Conservation (phyloP, 2,888 invertebrate genomes). For the Coremacera marginata region DNA sequence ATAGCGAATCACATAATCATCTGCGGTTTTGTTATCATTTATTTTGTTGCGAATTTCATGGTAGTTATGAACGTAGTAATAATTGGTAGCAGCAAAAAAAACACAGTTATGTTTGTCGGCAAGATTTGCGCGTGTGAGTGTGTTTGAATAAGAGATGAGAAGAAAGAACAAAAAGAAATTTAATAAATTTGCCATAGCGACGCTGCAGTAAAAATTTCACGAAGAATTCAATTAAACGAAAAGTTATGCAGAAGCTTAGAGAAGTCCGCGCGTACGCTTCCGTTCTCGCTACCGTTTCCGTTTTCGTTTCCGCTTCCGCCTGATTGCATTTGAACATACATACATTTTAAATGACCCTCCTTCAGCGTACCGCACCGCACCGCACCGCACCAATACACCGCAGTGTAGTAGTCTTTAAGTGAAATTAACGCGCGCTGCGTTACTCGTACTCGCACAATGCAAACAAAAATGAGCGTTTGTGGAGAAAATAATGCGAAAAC, state of each 20-base stretch:
- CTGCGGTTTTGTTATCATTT: conserved; percentile 73
- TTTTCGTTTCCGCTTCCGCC: background rate
- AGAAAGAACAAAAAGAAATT: background rate
- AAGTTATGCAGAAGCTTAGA: background rate
- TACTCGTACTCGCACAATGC: background rate
- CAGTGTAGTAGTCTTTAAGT: no score
- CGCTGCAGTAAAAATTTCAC: conserved; percentile 1
- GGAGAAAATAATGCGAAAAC: background rate
- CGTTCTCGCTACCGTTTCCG: background rate
- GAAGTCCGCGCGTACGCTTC: background rate
- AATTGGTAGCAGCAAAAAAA: background rate
- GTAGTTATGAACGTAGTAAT: background rate
- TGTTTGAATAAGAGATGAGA: background rate
- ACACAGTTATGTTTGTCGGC: background rate
- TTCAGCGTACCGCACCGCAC: no score
- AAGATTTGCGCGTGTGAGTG: background rate
- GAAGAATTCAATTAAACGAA: conserved; percentile 19
- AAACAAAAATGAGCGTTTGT: background rate
- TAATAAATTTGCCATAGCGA: background rate
- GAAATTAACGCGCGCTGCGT: no score
- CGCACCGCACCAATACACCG: no score
- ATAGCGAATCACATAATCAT: conserved; percentile 93
- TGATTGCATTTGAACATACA: conserved; percentile 12
- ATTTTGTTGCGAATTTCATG: conserved; percentile 8
- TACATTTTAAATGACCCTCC: no score